Evolutionary conservation across 2,113 vertebrate species (phyloP), one percentile per base, ranked within the genome.

Genomic region (Melanotaenia duboulayi): DNA sequence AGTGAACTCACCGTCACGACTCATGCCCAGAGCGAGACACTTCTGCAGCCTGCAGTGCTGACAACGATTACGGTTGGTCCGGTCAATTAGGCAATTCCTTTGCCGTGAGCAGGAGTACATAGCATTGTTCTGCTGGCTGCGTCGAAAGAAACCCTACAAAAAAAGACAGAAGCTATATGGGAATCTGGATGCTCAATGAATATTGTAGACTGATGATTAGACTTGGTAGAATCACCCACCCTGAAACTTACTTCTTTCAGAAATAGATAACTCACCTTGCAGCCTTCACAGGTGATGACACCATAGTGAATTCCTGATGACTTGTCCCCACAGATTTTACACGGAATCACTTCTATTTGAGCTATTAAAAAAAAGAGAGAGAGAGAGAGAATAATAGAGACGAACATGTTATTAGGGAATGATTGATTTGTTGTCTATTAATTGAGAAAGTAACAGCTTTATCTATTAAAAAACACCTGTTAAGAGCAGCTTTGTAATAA

Each of bases 311-410:
- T 97, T 65, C 96, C 96, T 0, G 96, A 97, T 35, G 96, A 97
- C 58, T 97, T 97, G 89, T 97, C 96, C 54, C 96, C 96, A 46
- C 96, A 97, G 88, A 97, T 97, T 92, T 97, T 97, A 90, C 96
- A 97, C 0, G 96, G 96, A 74, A 97, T 97, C 4, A 97, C 96
- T 76, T 97, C 96, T 10, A 97, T 97, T 95, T 97, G 96, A 90
- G 96, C 96, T 97, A 91, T 4, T 74, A 67, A 61, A 28, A 28
- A 28, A 28, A 28, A 28, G 6, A 4, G 3, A 28, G 28, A 28
- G n/a, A n/a, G n/a, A n/a, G 4, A 49, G 9, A 80, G 40, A 72
- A 1, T 0, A 60, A 63, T 0, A n/a, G 7, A 28, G 40, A 16
- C 74, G 37, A 1, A n/a, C 37, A 42, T 2, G n/a, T 54, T 52